A percentile compares a stretch with the other conserved stretches of the same genome.
phyloP scores from a whole-genome alignment of 2,113 vertebrate genomes.

The Empidonax alnorum region DNA sequence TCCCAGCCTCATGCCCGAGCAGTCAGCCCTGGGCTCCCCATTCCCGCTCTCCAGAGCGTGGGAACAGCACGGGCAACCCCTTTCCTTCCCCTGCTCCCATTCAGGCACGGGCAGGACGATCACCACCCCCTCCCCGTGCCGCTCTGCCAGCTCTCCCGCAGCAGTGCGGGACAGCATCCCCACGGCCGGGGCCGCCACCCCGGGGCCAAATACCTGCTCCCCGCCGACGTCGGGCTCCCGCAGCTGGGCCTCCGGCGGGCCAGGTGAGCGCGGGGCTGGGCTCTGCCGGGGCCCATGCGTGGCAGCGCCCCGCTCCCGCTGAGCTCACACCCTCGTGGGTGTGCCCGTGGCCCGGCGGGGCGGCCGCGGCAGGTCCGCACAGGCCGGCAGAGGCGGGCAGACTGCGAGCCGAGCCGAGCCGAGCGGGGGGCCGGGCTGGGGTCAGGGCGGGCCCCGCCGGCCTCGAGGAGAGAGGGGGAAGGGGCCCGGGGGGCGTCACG shows the following conservation, averaged over 20 bases:
- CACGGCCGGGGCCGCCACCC: not conserved
- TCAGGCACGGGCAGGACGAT: fast-evolving
- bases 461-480: not conserved
- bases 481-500: not conserved
- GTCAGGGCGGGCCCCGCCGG: not conserved
- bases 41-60: fast-evolving
- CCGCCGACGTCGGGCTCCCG: not conserved
- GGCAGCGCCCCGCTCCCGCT: not conserved
- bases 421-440: not conserved
- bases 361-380: slow-evolving; percentile 43
- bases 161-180: not conserved
- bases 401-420: not conserved
- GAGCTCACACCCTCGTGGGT: slow-evolving; percentile 39
- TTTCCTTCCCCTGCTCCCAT: too few relatives aligned
- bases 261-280: not conserved
- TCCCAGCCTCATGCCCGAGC: not conserved
- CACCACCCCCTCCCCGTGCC: not conserved
- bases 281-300: not conserved
- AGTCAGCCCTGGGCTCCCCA: fast-evolving
- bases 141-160: not conserved
- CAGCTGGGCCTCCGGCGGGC: not conserved
- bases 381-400: slow-evolving; percentile 17
- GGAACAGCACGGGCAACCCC: not conserved
- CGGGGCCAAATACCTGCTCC: slow-evolving; percentile 12
- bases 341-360: slow-evolving; percentile 9